Evolutionary conservation across 2,888 invertebrate species (phyloP).

Genomic region (Helleia helle): DNA sequence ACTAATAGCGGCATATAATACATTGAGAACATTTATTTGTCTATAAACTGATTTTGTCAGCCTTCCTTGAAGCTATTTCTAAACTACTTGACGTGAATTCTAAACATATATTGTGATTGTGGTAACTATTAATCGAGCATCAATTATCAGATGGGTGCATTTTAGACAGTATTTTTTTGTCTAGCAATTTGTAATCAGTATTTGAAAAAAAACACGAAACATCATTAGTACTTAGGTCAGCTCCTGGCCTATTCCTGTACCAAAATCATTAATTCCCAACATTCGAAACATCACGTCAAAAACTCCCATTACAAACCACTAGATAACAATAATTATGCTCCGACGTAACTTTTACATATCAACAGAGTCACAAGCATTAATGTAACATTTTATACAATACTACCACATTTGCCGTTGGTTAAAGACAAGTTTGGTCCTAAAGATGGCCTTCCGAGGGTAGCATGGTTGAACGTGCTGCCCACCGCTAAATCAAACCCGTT

Average conservation of each 20-base stretch:
- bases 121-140: conserved; percentile 29
- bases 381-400: conserved; percentile 44
- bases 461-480: conserved; percentile 33
- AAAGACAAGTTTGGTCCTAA: conserved; percentile 48
- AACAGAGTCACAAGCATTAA: conserved; percentile 5
- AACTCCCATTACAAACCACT: conserved; percentile 1
- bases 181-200: neutral
- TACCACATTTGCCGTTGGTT: conserved; percentile 62
- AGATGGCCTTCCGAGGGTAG: conserved; percentile 42
- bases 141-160: no score
- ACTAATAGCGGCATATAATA: neutral
- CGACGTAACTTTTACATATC: conserved; percentile 4
- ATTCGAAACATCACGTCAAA: neutral
- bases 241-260: conserved; percentile 7
- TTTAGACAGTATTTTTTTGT: neutral
- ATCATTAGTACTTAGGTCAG: neutral
- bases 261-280: neutral
- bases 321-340: conserved; percentile 1
- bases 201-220: neutral
- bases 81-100: conserved; percentile 10
- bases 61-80: conserved; percentile 8
- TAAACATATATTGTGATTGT: conserved; percentile 19
- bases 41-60: conserved; percentile 4
- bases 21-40: neutral
- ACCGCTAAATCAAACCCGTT: conserved; percentile 40